These are phyloP conservation scores for Cephus sareptanus DNA, from an alignment of 2,888 invertebrate genomes.

Conservation along the genomic window DNA sequence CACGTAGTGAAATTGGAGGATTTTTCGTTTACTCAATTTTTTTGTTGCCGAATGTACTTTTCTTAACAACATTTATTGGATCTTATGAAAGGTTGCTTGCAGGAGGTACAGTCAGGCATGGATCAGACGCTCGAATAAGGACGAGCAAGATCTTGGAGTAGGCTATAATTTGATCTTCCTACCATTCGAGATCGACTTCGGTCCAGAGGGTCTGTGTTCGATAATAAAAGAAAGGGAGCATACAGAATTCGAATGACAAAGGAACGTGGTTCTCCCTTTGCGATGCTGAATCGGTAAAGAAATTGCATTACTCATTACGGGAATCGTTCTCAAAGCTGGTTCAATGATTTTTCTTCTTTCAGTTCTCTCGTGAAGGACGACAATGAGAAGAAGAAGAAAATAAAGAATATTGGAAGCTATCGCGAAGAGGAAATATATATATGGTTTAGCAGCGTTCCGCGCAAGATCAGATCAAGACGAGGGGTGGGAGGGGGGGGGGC, in stretches of 20 bases:
- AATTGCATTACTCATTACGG: constrained; percentile 23
- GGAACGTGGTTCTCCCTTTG: constrained; percentile 10
- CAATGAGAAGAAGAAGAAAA: neutral
- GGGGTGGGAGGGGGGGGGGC: no score
- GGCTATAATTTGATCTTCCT: neutral
- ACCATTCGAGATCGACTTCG: neutral
- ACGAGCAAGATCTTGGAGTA: neutral
- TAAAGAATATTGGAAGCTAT: neutral
- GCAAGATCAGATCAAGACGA: neutral
- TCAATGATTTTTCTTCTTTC: neutral
- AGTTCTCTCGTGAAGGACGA: neutral
- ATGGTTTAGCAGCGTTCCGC: neutral
- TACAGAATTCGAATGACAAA: constrained; percentile 11
- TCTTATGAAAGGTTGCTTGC: no score
- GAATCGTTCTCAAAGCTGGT: constrained; percentile 14
- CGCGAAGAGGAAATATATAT: neutral
- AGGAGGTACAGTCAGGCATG: neutral
- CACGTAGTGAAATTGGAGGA: neutral
- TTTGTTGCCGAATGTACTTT: neutral
- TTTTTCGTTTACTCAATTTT: neutral
- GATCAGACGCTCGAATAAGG: neutral
- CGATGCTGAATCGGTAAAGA: constrained; percentile 15
- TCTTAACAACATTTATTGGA: neutral
- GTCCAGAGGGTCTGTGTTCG: neutral
- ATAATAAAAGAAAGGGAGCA: neutral